Percentiles rank a stretch among this genome's conserved stretches.
Evolutionary conservation across 2,113 vertebrate genomes (phyloP).

Genomic region (Probosciger aterrimus): DNA sequence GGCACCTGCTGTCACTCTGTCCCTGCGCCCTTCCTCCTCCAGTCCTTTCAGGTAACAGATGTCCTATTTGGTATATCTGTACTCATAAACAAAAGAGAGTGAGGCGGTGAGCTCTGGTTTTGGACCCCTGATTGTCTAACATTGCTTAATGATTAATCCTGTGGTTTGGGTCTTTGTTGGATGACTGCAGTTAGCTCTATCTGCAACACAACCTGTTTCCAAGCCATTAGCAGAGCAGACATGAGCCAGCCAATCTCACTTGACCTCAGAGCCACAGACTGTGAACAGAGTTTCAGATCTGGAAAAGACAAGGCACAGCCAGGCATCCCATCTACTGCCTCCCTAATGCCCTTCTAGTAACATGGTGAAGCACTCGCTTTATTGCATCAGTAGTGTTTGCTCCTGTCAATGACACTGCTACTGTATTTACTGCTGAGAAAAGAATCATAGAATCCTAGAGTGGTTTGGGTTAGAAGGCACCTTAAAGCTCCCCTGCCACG

Average conservation of each 20-base stretch:
- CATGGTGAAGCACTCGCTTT: background rate
- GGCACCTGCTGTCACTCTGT: background rate
- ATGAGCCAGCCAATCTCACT: background rate
- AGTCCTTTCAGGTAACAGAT: background rate
- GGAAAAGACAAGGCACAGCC: background rate
- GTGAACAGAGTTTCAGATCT: background rate
- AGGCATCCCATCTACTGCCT: background rate
- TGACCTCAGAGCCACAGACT: background rate
- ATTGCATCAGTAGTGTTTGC: background rate
- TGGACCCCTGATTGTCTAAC: background rate
- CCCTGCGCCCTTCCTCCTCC: background rate
- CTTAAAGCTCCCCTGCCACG: background rate
- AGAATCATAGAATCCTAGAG: background rate
- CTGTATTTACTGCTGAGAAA: background rate
- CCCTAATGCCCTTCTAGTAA: background rate
- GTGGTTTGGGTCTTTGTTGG: background rate
- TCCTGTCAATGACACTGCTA: background rate
- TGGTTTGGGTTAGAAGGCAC: background rate
- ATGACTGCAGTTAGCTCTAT: background rate
- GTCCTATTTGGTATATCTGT: background rate
- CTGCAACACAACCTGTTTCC: background rate
- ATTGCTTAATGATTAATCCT: background rate
- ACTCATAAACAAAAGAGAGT: background rate
- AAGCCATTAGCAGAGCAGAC: background rate
- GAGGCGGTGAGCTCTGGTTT: background rate